Evolutionary conservation across 2,797 vertebrate species (phyloP), one percentile per base, ranked within the genome.

Genomic region (Pangasius larnaudii): DNA sequence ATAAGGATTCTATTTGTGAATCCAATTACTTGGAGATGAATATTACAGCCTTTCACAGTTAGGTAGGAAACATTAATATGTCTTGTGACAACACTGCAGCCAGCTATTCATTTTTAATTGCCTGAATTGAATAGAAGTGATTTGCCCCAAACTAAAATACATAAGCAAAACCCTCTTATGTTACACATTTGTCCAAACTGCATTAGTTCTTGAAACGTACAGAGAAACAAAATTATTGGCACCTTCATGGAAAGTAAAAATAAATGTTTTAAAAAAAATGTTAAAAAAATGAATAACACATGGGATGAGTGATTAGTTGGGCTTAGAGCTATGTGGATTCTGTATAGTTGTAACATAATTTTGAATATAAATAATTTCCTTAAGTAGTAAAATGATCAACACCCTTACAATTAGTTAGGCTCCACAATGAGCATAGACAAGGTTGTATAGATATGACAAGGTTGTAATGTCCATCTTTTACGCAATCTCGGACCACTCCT

Each of bases 1-100:
- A 88, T 92, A 83, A 77, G 72, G 86, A 19, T 49, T 69, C 82
- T 88, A 90, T 91, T 88, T 88, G 81, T 87, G 78, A 67, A 84
- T 89, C 33, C 85, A 89, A 90, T 91, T 86, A 91, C 81, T 82
- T 83, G 59, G 7, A 80, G 67, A 90, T 56, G 51, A 79, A 33
- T 79, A 30, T 53, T 33, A 30, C n/a, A 18, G 5, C 14, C 14
- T 33, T 22, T 79, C 51, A 79, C 69, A 71, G 65, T 86, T 86
- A 53, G 61, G 61, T 18, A 71, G 78, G 36, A 59, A 59, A 81
- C 75, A 90, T 84, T 79, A 83, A 84, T 85, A 69, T n/a, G 79
- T 85, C 46, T 67, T 30, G 6, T 81, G 67, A 63, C 59, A 71
- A 67, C 36, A 33, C 49, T 33, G 51, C 1, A 3, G 24, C 53